Evolutionary conservation across 2,888 invertebrate genomes (phyloP).

Genomic region (Oxytorus armatus): DNA sequence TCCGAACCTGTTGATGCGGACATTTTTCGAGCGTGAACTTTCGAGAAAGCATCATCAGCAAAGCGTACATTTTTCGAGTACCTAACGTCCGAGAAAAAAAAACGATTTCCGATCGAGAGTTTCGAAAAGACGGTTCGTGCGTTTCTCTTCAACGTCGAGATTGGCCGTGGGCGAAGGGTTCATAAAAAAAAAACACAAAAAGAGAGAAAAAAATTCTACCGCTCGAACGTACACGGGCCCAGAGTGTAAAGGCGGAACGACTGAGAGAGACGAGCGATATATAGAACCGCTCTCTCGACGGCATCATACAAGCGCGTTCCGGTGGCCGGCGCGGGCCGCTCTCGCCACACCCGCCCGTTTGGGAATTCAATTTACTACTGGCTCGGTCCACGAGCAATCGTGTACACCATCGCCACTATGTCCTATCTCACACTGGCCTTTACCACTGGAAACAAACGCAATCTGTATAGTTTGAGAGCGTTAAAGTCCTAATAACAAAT

Average conservation of each 20-base stretch:
- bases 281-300: constrained; percentile 69
- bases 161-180: constrained; percentile 51
- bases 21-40: background rate
- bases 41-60: too few relatives aligned
- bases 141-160: constrained; percentile 38
- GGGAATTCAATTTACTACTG: constrained; percentile 83
- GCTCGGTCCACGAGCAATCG: constrained; percentile 73
- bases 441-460: constrained; percentile 23
- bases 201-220: constrained; percentile 20
- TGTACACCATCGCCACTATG: constrained; percentile 70
- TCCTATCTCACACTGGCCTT: constrained; percentile 43
- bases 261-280: constrained; percentile 42
- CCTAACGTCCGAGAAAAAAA: background rate
- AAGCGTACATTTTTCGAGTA: background rate
- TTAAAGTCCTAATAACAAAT: constrained; percentile 36
- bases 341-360: constrained; percentile 84
- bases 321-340: constrained; percentile 82
- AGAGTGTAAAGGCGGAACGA: constrained; percentile 51
- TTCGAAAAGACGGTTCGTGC: constrained; percentile 12
- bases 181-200: constrained; percentile 12
- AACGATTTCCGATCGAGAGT: constrained; percentile 18
- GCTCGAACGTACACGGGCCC: constrained; percentile 26
- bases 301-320: constrained; percentile 76
- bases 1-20: background rate
- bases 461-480: constrained; percentile 15